Conservation (phyloP, 1,140 invertebrate species). For the Pseudomyrmex sp. region DNA sequence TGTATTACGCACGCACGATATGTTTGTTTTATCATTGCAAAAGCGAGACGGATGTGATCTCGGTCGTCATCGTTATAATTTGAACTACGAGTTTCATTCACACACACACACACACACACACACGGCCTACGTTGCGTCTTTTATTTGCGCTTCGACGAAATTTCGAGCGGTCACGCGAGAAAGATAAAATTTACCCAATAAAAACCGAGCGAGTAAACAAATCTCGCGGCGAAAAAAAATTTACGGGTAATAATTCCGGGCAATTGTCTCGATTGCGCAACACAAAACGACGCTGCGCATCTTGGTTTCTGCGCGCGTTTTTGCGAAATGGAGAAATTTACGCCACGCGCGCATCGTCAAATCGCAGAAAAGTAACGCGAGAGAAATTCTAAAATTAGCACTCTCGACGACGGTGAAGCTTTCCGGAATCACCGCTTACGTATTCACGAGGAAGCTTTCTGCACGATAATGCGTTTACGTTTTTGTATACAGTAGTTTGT, state of each 20-base stretch:
- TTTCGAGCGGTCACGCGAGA: conserved; percentile 61
- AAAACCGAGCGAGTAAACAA: conserved; percentile 18
- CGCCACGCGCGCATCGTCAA: not conserved
- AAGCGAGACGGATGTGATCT: conserved; percentile 13
- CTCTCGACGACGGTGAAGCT: conserved; percentile 7
- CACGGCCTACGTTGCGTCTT: too few relatives aligned
- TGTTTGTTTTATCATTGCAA: conserved; percentile 60
- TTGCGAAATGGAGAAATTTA: conserved; percentile 7
- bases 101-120: too few relatives aligned
- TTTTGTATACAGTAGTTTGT: not conserved
- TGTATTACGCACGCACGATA: conserved; percentile 19
- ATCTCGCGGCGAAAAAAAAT: conserved; percentile 12
- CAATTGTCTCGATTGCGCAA: conserved; percentile 37
- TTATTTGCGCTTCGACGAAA: conserved; percentile 4
- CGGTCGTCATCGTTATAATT: conserved; percentile 65
- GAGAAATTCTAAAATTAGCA: conserved; percentile 32
- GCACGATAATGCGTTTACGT: not conserved
- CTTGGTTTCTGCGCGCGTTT: conserved; percentile 3
- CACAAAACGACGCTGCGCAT: not conserved
- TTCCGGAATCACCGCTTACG: not conserved
- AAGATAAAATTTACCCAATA: conserved; percentile 46
- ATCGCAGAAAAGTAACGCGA: conserved; percentile 31
- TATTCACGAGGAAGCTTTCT: not conserved
- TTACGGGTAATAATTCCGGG: not conserved
- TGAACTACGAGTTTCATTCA: conserved; percentile 61